Conservation (phyloP, 2,888 invertebrate species). For the Callosobruchus maculatus region DNA sequence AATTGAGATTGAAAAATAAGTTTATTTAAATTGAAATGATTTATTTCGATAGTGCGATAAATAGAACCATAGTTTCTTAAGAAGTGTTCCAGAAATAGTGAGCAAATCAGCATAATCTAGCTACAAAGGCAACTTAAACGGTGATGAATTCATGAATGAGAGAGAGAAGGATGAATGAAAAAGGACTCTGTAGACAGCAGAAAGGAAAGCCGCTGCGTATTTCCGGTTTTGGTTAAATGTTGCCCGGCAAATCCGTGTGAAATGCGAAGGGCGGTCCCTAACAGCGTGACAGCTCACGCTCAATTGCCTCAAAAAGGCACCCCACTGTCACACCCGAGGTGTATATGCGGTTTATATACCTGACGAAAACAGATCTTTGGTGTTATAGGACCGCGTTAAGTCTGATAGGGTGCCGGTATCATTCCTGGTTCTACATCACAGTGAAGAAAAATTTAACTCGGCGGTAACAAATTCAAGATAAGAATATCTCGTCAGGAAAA, state of each 20-base stretch:
- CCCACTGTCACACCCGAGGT: constrained; percentile 13
- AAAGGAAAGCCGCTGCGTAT: constrained; percentile 26
- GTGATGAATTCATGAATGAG: too few species aligned
- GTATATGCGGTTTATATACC: not conserved
- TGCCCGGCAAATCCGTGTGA: constrained; percentile 45
- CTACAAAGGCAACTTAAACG: not conserved
- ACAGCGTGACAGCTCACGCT: constrained; percentile 36
- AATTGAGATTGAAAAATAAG: too few species aligned
- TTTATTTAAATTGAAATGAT: too few species aligned
- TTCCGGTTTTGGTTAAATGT: constrained; percentile 44
- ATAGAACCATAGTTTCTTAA: too few species aligned
- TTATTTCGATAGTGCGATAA: too few species aligned
- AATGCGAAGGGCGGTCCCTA: constrained; percentile 44
- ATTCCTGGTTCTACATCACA: too few species aligned
- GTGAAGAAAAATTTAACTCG: too few species aligned
- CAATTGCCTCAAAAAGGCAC: constrained; percentile 44
- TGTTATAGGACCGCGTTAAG: too few species aligned
- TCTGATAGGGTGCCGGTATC: too few species aligned
- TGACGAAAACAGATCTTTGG: not conserved
- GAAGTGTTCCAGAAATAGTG: too few species aligned
- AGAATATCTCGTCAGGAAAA: too few species aligned
- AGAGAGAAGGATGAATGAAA: constrained; percentile 4
- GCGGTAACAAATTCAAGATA: too few species aligned
- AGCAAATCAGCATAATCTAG: not conserved
- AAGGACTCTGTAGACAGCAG: not conserved